Evolutionary conservation across 2,797 vertebrate genomes (phyloP), one percentile per base, ranked within the genome.

Genomic region (Momotus momota): DNA sequence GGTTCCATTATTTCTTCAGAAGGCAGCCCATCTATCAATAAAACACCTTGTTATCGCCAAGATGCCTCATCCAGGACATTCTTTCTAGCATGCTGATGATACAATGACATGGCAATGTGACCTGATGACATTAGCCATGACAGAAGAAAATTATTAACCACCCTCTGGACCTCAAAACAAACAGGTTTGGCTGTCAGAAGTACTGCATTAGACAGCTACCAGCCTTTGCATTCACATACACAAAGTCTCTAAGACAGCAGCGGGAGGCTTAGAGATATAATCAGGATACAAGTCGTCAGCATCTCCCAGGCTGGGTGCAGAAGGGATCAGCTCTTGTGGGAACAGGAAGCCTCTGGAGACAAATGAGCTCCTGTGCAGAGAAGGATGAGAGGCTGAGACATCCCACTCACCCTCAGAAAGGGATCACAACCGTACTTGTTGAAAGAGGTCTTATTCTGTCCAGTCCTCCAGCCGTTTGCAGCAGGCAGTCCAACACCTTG

Each of bases 401-500:
- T 7, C 19, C 45, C 10, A 1, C 17, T 41, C 51, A 14, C 33
- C 45, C 41, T 51, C 61, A 82, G 84, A 18, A 22, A 64, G 38
- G 10, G 10, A 69, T 13, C 19, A n/a, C 7, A 31, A 27, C 10
- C 33, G 52, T 67, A 40, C 2, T 21, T 52, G 48, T 43, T 86
- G 40, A 31, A 67, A 62, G 21, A 60, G 16, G 2, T 15, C 45
- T 18, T 62, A 43, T 21, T 26, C n/a, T 77, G 48, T 35, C 35
- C 54, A 49, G 41, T 26, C 38, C 91, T 43, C n/a, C 54, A 55
- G 74, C 66, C 5, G 0, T 6, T 54, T 48, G 45, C 57, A 70
- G 12, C 35, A 20, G 41, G 18, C 3, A 2, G 16, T 31, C 62
- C 43, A 5, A 45, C 0, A 1, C 45, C 41, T 35, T 8, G 13